A percentile compares a stretch with the other conserved stretches of the same genome.
phyloP scores from a whole-genome alignment of 1,140 invertebrate species.

The Bombus fervidus region DNA sequence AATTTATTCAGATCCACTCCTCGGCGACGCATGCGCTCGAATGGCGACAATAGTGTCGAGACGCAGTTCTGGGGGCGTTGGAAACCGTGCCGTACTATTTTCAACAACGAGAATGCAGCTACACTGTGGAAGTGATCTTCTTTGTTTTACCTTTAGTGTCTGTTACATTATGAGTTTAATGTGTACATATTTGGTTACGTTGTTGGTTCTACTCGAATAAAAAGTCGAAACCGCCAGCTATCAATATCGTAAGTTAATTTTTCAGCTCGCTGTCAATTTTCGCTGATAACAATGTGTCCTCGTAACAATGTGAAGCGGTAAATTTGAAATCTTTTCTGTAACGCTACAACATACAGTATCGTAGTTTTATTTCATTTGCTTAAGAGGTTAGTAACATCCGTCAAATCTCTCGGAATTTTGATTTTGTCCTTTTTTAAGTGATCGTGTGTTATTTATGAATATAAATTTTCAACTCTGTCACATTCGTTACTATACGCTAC shows the following conservation, averaged over 20 bases:
- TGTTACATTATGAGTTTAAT: slow-evolving; percentile 71
- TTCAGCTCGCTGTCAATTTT: background rate
- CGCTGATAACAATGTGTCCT: background rate
- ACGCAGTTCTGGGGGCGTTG: slow-evolving; percentile 55
- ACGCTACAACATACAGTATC: background rate
- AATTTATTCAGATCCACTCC: background rate
- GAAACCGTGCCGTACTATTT: slow-evolving; percentile 13
- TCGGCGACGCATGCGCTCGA: slow-evolving; percentile 14
- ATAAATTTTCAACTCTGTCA: background rate
- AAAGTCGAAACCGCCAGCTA: slow-evolving; percentile 61
- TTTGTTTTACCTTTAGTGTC: slow-evolving; percentile 72
- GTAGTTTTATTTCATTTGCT: background rate
- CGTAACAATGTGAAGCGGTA: slow-evolving; percentile 15
- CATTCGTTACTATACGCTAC: background rate
- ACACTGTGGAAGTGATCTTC: slow-evolving; percentile 46
- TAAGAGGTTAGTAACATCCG: background rate
- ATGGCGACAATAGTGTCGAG: slow-evolving; percentile 50
- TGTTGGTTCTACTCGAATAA: slow-evolving; percentile 71
- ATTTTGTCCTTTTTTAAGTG: background rate
- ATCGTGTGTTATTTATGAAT: background rate
- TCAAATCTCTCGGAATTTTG: background rate
- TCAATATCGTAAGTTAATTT: slow-evolving; percentile 62
- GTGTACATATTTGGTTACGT: slow-evolving; percentile 70
- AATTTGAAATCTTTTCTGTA: slow-evolving; percentile 17
- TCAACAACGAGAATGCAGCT: background rate